Evolutionary conservation across 64 coral and sea anemone species (phyloP).

Genomic region (Montipora sp.): DNA sequence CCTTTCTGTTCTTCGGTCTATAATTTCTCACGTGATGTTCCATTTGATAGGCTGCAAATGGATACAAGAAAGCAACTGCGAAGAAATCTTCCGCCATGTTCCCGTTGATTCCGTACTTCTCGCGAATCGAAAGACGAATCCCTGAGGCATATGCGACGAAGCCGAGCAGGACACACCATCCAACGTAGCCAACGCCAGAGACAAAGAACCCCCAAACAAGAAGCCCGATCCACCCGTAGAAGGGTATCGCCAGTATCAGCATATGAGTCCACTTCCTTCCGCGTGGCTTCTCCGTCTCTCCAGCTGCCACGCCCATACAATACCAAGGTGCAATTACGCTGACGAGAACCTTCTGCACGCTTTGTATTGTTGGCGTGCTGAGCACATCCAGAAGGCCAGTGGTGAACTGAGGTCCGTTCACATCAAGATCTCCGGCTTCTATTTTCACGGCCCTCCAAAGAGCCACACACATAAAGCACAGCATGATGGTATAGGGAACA

Average conservation of each 20-base stretch:
- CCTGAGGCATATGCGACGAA: constrained; percentile 65
- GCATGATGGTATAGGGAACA: constrained; percentile 53
- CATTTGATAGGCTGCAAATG: constrained; percentile 49
- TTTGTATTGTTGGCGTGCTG: not conserved
- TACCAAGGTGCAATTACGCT: constrained; percentile 65
- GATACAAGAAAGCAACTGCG: constrained; percentile 1
- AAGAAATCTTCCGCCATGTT: constrained; percentile 54
- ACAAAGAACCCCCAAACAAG: constrained; percentile 3
- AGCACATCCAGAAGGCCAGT: constrained; percentile 30
- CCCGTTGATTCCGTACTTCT: constrained; percentile 49
- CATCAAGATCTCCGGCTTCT: constrained; percentile 72
- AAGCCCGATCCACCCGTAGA: constrained; percentile 47
- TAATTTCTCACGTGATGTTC: constrained; percentile 39
- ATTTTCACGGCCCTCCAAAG: constrained; percentile 69
- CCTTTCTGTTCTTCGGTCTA: not conserved
- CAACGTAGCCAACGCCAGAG: constrained; percentile 15
- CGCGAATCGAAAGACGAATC: constrained; percentile 29
- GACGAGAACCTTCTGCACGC: not conserved
- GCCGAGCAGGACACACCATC: constrained; percentile 25
- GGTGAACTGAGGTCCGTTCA: constrained; percentile 43
- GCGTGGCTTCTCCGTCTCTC: not conserved
- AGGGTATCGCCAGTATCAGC: constrained; percentile 55
- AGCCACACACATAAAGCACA: constrained; percentile 68
- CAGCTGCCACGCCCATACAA: constrained; percentile 38
- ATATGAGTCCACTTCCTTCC: constrained; percentile 31